Conservation (phyloP, 1,140 invertebrate genomes). For the Achroia grisella region DNA sequence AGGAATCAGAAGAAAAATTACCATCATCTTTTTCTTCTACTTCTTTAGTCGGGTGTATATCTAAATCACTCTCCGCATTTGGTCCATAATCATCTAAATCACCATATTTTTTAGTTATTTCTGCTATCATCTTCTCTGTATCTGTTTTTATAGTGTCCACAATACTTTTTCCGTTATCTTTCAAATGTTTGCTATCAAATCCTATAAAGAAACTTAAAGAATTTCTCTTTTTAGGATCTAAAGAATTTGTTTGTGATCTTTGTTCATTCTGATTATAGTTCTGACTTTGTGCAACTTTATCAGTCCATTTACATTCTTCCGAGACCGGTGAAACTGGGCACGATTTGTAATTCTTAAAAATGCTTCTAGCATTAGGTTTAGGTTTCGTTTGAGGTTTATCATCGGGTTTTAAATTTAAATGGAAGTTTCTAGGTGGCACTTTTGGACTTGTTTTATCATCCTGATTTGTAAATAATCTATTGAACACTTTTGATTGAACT, state of each 20-base stretch:
- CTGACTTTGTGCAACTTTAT: constrained; percentile 50
- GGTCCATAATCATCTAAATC: constrained; percentile 74
- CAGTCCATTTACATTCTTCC: constrained; percentile 78
- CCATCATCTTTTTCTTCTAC: constrained; percentile 74
- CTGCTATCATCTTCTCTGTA: constrained; percentile 78
- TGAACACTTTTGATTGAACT: constrained; percentile 60
- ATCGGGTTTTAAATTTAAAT: constrained; percentile 48
- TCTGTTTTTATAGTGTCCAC: constrained; percentile 76
- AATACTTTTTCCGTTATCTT: constrained; percentile 75
- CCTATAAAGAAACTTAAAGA: constrained; percentile 75
- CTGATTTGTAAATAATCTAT: constrained; percentile 52
- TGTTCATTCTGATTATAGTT: constrained; percentile 25
- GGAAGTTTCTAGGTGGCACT: constrained; percentile 55
- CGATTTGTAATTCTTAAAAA: constrained; percentile 80
- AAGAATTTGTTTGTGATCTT: constrained; percentile 21
- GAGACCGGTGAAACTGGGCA: constrained; percentile 80
- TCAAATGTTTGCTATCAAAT: constrained; percentile 64
- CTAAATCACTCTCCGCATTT: constrained; percentile 44
- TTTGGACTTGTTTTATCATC: constrained; percentile 43
- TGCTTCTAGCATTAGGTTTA: constrained; percentile 72
- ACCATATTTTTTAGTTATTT: constrained; percentile 76
- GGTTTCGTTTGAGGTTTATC: constrained; percentile 52
- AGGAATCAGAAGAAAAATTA: constrained; percentile 84
- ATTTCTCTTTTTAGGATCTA: constrained; percentile 65
- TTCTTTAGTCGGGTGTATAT: constrained; percentile 59